Evolutionary conservation across 1,140 invertebrate species (phyloP), one percentile per base, ranked within the genome.

Genomic region (Zelostemma sp.): DNA sequence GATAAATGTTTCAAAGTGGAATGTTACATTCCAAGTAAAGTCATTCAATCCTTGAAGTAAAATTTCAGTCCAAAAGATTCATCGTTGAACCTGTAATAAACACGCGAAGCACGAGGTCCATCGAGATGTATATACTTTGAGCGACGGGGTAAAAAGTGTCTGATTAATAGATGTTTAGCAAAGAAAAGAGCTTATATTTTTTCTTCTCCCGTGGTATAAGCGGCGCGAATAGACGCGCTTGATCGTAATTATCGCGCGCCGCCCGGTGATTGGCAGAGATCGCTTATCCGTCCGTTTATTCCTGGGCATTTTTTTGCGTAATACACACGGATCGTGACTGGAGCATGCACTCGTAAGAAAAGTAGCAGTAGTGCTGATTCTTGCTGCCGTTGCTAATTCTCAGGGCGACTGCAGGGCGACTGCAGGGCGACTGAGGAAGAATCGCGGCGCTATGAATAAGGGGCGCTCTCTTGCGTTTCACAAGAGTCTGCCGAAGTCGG

Each of bases 191-290:
- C 5, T 5, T 2, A n/a, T 2, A 9, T 35, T 35, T 70, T 61
- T 63, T 40, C 61, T 45, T 21, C 56, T n/a, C n/a, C n/a, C n/a
- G n/a, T n/a, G n/a, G n/a, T 66, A 61, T 66, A 68, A 68, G 62
- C 56, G 66, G 66, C 57, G 58, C 59, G 66, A 73, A 73, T 73
- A 65, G 64, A 68, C 65, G 63, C 66, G 59, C 58, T 50, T 59
- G 43, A n/a, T n/a, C n/a, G 59, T 69, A 57, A 73, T 72, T 68
- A 68, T 68, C 66, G 58, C 57, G 62, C 64, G 50, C 54, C 40
- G 51, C 54, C 40, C 58, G 60, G 50, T 60, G 67, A 73, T 73
- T 69, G 68, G 66, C 61, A 69, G 62, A 28, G 63, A 68, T 65
- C 57, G 64, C n/a, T 60, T 64, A 54, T 59, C 54, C 58, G 47